Evolutionary conservation across 2,113 vertebrate species (phyloP).

Genomic region (Tenrec ecaudatus): DNA sequence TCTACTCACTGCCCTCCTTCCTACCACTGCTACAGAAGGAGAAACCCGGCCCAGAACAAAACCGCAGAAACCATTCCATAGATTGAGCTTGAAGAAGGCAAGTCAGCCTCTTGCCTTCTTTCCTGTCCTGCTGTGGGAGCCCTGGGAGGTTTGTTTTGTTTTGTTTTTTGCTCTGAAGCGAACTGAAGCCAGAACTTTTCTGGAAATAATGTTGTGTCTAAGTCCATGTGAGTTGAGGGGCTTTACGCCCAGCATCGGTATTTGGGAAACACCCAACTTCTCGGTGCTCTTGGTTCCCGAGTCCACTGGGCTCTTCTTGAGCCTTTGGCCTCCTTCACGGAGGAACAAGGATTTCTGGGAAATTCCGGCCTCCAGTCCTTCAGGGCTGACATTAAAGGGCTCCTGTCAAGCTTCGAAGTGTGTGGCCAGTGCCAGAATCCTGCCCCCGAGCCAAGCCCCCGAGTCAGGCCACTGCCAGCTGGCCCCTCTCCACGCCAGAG

Average conservation of each 20-base stretch:
- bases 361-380: constrained; percentile 64
- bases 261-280: constrained; percentile 47
- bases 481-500: constrained; percentile 66
- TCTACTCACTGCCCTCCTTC: constrained; percentile 28
- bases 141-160: constrained; percentile 9
- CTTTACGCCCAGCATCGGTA: not conserved
- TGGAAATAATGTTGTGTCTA: constrained; percentile 32
- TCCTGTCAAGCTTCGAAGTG: constrained; percentile 74
- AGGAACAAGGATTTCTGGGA: constrained; percentile 72
- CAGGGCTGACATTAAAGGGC: constrained; percentile 66
- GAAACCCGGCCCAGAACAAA: constrained; percentile 54
- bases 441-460: constrained; percentile 65
- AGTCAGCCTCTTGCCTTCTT: constrained; percentile 18
- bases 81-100: constrained; percentile 16
- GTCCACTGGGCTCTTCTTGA: constrained; percentile 25
- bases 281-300: constrained; percentile 18
- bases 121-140: not conserved
- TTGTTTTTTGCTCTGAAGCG: constrained; percentile 45
- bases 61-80: constrained; percentile 18
- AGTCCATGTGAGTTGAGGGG: accelerated
- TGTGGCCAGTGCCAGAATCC: constrained; percentile 77
- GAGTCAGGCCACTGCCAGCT: constrained; percentile 71
- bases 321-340: constrained; percentile 58
- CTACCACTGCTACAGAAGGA: constrained; percentile 61
- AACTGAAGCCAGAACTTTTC: constrained; percentile 57